phyloP scores from a whole-genome alignment of 1,140 invertebrate species.

The Eufriesea mexicana region DNA sequence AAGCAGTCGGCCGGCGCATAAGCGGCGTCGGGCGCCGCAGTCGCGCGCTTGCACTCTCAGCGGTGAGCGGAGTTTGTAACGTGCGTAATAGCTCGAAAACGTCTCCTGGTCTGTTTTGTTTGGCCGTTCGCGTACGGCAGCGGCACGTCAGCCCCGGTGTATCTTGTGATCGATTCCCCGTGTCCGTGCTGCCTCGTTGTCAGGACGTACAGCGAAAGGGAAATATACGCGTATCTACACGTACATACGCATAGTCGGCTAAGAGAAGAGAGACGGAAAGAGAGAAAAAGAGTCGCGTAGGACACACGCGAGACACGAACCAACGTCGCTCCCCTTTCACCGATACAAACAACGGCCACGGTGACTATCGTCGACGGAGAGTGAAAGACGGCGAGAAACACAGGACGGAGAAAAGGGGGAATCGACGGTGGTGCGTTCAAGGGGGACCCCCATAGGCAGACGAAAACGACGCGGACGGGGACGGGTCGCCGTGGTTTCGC shows the following conservation, averaged over 20 bases:
- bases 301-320: constrained; percentile 2
- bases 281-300: background rate
- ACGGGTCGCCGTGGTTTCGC: constrained; percentile 26
- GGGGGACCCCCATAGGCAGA: constrained; percentile 9
- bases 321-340: constrained; percentile 14
- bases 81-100: constrained; percentile 52
- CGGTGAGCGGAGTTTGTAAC: constrained; percentile 68
- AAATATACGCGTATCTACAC: no score
- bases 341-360: background rate
- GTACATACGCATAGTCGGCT: background rate
- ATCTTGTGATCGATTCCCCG: constrained; percentile 33
- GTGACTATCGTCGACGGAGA: background rate
- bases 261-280: background rate
- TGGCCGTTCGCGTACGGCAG: constrained; percentile 10
- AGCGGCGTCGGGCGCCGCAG: constrained; percentile 72
- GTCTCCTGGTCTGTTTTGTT: constrained; percentile 29
- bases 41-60: constrained; percentile 81
- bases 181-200: background rate
- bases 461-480: constrained; percentile 25
- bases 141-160: constrained; percentile 11
- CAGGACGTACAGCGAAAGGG: no score
- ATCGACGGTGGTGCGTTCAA: background rate
- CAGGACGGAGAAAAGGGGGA: background rate
- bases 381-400: background rate
- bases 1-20: constrained; percentile 75